These are phyloP conservation scores for Trisateles emortualis DNA, from an alignment of 2,888 invertebrate species.

Conservation along the genomic window DNA sequence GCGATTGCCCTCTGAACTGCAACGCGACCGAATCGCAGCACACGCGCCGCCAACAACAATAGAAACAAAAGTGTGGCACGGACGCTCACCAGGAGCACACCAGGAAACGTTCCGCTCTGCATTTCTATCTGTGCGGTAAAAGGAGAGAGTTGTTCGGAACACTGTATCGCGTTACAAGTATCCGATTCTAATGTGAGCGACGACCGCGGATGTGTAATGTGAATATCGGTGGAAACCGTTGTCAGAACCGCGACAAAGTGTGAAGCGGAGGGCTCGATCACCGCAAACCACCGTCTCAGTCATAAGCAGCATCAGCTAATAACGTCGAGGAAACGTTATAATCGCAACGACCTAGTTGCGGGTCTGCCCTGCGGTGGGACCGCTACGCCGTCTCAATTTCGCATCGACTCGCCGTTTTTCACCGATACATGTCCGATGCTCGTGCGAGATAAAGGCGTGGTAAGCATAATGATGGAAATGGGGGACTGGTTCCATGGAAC, in stretches of 20 bases:
- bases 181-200: conserved; percentile 71
- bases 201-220: conserved; percentile 78
- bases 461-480: conserved; percentile 63
- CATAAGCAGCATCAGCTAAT: conserved; percentile 66
- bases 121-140: conserved; percentile 74
- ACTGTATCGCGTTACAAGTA: conserved; percentile 73
- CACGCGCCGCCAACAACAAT: conserved; percentile 63
- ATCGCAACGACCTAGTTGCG: conserved; percentile 69
- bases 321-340: conserved; percentile 71
- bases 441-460: conserved; percentile 53
- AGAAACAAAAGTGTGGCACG: conserved; percentile 62
- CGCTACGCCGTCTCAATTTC: conserved; percentile 66
- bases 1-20: conserved; percentile 77
- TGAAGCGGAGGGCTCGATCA: conserved; percentile 56
- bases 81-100: conserved; percentile 60
- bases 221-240: conserved; percentile 61
- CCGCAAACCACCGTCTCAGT: conserved; percentile 69
- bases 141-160: conserved; percentile 78
- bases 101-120: conserved; percentile 84
- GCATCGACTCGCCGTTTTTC: conserved; percentile 60
- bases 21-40: conserved; percentile 60
- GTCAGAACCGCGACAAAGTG: conserved; percentile 49
- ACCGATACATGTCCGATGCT: conserved; percentile 57
- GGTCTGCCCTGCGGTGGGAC: conserved; percentile 66
- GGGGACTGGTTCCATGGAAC: conserved; percentile 43